Conservation (phyloP, 2,113 vertebrate genomes). For the Pelvicachromis taeniatus region DNA sequence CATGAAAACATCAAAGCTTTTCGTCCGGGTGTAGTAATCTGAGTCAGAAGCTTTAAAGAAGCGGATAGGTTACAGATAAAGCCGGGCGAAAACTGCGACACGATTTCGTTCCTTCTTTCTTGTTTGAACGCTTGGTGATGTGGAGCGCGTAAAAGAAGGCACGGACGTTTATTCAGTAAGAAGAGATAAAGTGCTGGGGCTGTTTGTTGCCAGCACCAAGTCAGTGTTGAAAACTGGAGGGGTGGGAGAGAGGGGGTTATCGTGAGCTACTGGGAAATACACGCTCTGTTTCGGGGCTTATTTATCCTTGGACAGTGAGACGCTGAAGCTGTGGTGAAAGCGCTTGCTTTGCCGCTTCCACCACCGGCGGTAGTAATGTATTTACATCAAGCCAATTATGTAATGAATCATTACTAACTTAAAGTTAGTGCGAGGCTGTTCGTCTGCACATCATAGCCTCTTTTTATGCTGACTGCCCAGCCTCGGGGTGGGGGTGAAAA, state of each 20-base stretch:
- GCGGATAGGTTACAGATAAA: not conserved
- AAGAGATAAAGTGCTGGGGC: not conserved
- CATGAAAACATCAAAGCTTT: slow-evolving; percentile 12
- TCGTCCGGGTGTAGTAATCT: not conserved
- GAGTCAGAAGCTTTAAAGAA: not conserved
- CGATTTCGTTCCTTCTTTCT: not conserved
- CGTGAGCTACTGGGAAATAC: not conserved
- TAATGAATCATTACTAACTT: not conserved
- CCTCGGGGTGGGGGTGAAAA: not conserved
- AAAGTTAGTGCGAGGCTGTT: not conserved
- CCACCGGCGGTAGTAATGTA: not conserved
- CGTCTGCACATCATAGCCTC: not conserved
- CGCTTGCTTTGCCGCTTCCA: not conserved
- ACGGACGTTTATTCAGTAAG: not conserved
- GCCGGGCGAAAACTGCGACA: not conserved
- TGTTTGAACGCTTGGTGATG: not conserved
- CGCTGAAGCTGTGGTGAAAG: not conserved
- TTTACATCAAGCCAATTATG: not conserved
- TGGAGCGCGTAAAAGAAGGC: not conserved
- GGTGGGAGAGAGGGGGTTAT: not conserved
- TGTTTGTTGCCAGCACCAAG: not conserved
- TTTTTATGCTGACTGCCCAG: not conserved
- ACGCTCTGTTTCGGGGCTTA: not conserved
- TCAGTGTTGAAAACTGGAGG: not conserved
- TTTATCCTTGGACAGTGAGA: not conserved